phyloP scores from a whole-genome alignment of 2,888 invertebrate species.

The Pecten maximus region DNA sequence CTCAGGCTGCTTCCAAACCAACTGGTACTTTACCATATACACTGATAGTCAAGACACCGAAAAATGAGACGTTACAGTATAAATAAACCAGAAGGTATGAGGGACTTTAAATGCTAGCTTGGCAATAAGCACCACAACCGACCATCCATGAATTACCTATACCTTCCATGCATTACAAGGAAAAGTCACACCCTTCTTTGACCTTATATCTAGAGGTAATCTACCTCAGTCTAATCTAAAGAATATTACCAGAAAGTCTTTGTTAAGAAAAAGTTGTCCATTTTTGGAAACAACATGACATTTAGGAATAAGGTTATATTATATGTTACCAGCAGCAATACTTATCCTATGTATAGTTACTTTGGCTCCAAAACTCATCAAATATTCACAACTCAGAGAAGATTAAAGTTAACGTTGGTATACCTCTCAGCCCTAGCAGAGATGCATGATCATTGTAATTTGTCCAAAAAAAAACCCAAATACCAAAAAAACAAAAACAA shows the following conservation, averaged over 20 bases:
- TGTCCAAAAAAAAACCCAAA: neutral
- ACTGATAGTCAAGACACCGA: too few species aligned
- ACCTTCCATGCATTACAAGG: neutral
- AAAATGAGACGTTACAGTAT: neutral
- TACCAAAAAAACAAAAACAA: too few species aligned
- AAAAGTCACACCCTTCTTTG: neutral
- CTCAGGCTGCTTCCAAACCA: too few species aligned
- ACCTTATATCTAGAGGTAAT: neutral
- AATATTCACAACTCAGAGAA: neutral
- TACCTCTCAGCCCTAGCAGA: neutral
- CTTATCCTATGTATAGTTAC: neutral
- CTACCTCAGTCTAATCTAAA: neutral
- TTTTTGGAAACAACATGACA: neutral
- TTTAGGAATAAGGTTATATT: conserved; percentile 3
- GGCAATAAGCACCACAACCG: neutral
- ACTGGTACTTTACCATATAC: too few species aligned
- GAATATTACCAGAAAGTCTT: neutral
- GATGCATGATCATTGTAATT: conserved; percentile 3
- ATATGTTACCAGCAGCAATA: neutral
- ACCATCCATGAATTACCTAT: neutral
- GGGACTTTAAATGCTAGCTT: neutral
- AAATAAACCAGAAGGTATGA: neutral
- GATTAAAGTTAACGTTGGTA: conserved; percentile 18
- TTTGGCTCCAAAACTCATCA: neutral
- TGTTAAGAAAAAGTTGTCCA: neutral